Conservation (phyloP, 2,113 vertebrate species). For the Myodes glareolus region DNA sequence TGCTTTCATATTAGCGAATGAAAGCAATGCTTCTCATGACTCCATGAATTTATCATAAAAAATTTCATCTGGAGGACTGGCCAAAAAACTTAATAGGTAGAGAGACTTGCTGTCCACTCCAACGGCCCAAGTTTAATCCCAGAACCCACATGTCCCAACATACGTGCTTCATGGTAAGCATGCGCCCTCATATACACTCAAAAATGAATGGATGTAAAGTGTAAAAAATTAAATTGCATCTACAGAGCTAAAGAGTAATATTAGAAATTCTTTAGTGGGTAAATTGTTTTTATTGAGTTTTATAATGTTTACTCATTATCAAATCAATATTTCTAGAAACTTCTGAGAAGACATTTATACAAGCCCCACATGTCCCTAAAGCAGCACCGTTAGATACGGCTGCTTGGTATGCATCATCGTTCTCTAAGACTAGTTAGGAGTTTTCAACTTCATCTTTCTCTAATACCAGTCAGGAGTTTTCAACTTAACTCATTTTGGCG, state of each 20-base stretch:
- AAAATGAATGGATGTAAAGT: not conserved
- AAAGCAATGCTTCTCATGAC: not conserved
- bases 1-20: not conserved
- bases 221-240: not conserved
- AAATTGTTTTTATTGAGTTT: not conserved
- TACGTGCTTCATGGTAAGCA: not conserved
- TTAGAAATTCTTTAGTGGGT: conserved; percentile 2
- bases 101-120: not conserved
- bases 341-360: not conserved
- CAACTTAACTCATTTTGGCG: conserved; percentile 56
- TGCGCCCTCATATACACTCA: not conserved
- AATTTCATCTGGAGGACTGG: not conserved
- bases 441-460: conserved; percentile 7
- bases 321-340: conserved; percentile 38
- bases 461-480: conserved; percentile 63
- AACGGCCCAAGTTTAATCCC: not conserved
- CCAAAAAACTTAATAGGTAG: not conserved
- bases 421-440: conserved; percentile 61
- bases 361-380: not conserved
- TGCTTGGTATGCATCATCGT: not conserved
- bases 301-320: not conserved
- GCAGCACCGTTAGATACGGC: not conserved
- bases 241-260: not conserved
- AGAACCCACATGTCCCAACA: not conserved
- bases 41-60: not conserved